These are phyloP conservation scores for Nebria brevicollis DNA, from an alignment of 2,888 invertebrate species.

Conservation along the genomic window DNA sequence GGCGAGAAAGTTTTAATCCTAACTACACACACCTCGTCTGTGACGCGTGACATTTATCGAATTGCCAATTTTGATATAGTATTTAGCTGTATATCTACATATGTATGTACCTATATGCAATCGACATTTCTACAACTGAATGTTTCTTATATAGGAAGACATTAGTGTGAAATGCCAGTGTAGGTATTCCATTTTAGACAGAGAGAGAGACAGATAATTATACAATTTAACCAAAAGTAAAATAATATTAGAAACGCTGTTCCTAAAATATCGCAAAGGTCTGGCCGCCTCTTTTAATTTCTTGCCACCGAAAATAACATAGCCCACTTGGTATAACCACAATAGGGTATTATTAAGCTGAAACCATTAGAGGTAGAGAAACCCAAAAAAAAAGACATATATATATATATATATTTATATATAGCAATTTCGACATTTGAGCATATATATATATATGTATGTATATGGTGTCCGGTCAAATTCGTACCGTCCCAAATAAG, in stretches of 20 bases:
- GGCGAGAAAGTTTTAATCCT: neutral
- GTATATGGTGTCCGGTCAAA: too few species aligned
- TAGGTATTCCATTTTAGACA: too few species aligned
- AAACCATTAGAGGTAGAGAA: neutral
- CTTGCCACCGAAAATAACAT: conserved; percentile 49
- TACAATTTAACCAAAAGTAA: neutral
- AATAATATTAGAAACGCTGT: neutral
- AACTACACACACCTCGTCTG: neutral
- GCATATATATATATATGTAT: too few species aligned
- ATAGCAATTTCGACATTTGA: conserved; percentile 4
- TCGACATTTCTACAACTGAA: too few species aligned
- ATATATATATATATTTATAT: too few species aligned
- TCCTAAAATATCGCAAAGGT: neutral
- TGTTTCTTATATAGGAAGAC: too few species aligned
- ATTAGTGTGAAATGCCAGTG: too few species aligned
- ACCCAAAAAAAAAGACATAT: neutral
- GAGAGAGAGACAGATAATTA: too few species aligned
- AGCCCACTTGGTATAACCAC: neutral
- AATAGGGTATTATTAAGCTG: conserved; percentile 14
- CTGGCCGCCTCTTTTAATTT: conserved; percentile 48
- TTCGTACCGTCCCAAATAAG: too few species aligned
- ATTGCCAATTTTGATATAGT: conserved; percentile 10
- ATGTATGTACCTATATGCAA: too few species aligned
- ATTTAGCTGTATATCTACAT: too few species aligned
- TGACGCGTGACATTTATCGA: neutral